Evolutionary conservation across 2,888 invertebrate species (phyloP).

Genomic region (Cheilosia soror): DNA sequence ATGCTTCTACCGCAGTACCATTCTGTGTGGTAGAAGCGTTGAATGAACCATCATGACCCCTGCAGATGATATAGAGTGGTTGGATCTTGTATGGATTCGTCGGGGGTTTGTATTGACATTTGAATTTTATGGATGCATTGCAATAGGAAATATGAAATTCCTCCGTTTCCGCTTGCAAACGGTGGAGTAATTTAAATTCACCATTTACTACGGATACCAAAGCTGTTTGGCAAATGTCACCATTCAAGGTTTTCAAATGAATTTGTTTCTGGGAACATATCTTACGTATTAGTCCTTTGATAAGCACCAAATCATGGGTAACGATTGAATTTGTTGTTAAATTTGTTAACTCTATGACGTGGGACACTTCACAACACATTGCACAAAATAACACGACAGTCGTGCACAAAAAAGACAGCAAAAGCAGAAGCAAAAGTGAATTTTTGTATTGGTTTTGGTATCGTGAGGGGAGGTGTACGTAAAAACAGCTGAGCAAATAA

Average conservation of each 20-base stretch:
- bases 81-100: conserved; percentile 78
- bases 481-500: background rate
- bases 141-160: conserved; percentile 76
- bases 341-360: conserved; percentile 79
- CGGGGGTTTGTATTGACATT: conserved; percentile 38
- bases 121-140: conserved; percentile 69
- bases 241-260: conserved; percentile 74
- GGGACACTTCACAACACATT: conserved; percentile 75
- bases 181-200: conserved; percentile 81
- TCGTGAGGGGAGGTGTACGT: background rate
- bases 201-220: conserved; percentile 76
- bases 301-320: conserved; percentile 80
- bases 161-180: conserved; percentile 74
- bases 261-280: conserved; percentile 76
- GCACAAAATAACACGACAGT: conserved; percentile 36
- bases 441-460: too few relatives aligned
- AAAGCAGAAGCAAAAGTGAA: background rate
- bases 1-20: conserved; percentile 86
- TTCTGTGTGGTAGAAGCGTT: conserved; percentile 85
- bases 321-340: conserved; percentile 79
- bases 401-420: background rate
- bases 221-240: conserved; percentile 17
- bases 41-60: conserved; percentile 91
- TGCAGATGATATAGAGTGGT: conserved; percentile 93
- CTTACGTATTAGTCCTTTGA: conserved; percentile 80